Evolutionary conservation across 2,888 invertebrate species (phyloP), one percentile per base, ranked within the genome.

Genomic region (Rhodophaea formosa): DNA sequence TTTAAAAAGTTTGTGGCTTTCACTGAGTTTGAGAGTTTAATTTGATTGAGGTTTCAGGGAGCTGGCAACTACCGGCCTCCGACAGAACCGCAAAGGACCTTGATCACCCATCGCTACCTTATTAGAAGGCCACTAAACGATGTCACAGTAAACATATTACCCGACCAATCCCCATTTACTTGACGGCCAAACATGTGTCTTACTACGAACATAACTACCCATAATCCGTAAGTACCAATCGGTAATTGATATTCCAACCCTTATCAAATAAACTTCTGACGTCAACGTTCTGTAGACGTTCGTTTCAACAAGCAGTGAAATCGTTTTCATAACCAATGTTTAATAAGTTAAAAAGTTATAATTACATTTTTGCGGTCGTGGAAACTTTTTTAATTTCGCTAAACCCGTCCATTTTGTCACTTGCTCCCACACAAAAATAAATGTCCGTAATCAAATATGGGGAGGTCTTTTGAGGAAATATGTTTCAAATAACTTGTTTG

Each of bases 161-260:
- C 43, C n/a, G 8, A 14, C 8, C 17, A 17, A 43, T 30, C 29
- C 29, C 30, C 30, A 42, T 8, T 42, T 2, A 53, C 14, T 15
- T 53, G 43, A 17, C 39, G 51, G 51, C 32, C n/a, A 44, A 29
- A 53, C 23, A 42, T 23, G 15, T 43, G n/a, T 42, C 43, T 15
- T n/a, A 35, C 15, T 51, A 42, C n/a, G 17, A 10, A 7, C 16
- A 17, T 8, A 16, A 39, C 15, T 15, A 7, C 23, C 23, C n/a
- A 23, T 42, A 45, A 53, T 32, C 56, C 12, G 42, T 53, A 57
- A 60, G 54, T 62, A 59, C 56, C 57, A 43, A 54, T 62, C 60
- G 59, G 57, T 73, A 69, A 76, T 72, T 72, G 66, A 70, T 72
- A 71, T 58, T 59, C 67, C 64, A 67, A 80, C 74, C 72, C 72